These are phyloP conservation scores for Anguilla japonica DNA, from an alignment of 2,113 vertebrate species.

Conservation along the genomic window DNA sequence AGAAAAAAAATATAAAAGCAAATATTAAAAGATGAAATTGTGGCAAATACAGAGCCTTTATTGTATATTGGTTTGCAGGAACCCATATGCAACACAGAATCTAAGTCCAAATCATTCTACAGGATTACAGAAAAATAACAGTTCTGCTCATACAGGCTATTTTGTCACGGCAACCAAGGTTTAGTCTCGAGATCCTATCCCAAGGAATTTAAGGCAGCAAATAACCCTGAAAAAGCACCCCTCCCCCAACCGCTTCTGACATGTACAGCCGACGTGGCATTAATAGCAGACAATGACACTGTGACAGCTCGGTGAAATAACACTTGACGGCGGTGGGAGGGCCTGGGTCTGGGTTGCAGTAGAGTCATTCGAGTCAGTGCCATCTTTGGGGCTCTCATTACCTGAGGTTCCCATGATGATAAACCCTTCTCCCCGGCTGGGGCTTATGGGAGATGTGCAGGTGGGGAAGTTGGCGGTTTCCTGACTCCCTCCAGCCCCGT, in stretches of 20 bases:
- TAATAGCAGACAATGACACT: background rate
- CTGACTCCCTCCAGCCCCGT: too few relatives aligned
- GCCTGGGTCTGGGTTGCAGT: background rate
- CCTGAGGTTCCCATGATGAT: too few relatives aligned
- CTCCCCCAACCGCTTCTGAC: too few relatives aligned
- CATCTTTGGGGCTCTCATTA: too few relatives aligned
- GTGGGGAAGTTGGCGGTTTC: too few relatives aligned
- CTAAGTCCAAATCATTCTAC: background rate
- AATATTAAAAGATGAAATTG: background rate
- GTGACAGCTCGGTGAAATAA: background rate
- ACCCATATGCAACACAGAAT: background rate
- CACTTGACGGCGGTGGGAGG: background rate
- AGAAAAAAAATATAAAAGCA: too few relatives aligned
- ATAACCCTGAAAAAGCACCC: background rate
- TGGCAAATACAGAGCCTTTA: background rate
- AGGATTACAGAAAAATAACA: background rate
- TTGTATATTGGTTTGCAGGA: too few relatives aligned
- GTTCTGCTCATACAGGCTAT: background rate
- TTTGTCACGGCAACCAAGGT: conserved; percentile 3
- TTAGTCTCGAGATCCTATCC: background rate
- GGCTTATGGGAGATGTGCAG: too few relatives aligned
- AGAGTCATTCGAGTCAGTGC: too few relatives aligned
- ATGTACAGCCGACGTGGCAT: too few relatives aligned
- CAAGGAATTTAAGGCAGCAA: background rate
- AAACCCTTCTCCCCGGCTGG: too few relatives aligned